A percentile compares a stretch with the other conserved stretches of the same genome.
Evolutionary conservation across 2,797 vertebrate genomes (phyloP).

Genomic region (Alauda arvensis): DNA sequence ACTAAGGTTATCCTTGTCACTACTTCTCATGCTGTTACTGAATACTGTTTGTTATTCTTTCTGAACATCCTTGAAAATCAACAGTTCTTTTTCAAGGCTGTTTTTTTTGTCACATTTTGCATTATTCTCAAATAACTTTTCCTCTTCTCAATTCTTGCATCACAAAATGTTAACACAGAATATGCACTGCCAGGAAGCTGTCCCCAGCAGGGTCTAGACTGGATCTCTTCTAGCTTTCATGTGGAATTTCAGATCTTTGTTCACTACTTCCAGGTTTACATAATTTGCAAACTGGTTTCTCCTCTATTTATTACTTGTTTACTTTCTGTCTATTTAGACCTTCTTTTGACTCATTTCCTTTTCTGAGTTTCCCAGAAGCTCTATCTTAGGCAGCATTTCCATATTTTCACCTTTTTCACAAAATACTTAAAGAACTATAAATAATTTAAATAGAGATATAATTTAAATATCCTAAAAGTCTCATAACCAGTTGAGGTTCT

Average conservation of each 20-base stretch:
- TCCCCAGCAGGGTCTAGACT: background rate
- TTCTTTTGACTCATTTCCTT: background rate
- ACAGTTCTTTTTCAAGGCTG: background rate
- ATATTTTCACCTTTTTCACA: background rate
- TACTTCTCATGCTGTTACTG: background rate
- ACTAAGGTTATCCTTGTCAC: background rate
- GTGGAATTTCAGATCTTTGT: background rate
- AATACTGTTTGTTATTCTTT: background rate
- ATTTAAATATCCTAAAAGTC: background rate
- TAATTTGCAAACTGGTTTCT: background rate
- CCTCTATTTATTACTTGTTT: background rate
- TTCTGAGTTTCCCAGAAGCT: background rate
- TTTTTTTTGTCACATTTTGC: background rate
- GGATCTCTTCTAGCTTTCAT: background rate
- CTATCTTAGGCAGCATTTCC: background rate
- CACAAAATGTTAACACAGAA: background rate
- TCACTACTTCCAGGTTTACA: background rate
- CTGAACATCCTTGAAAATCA: background rate
- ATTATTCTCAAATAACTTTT: background rate
- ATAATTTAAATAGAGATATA: background rate
- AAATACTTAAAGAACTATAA: background rate
- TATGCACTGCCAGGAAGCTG: background rate
- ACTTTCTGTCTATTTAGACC: background rate
- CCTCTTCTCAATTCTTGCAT: background rate
- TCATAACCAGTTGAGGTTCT: background rate